A percentile compares a stretch with the other conserved stretches of the same genome.
These are phyloP conservation scores for Leptopilina boulardi DNA, from an alignment of 1,140 invertebrate genomes.

Conservation along the genomic window DNA sequence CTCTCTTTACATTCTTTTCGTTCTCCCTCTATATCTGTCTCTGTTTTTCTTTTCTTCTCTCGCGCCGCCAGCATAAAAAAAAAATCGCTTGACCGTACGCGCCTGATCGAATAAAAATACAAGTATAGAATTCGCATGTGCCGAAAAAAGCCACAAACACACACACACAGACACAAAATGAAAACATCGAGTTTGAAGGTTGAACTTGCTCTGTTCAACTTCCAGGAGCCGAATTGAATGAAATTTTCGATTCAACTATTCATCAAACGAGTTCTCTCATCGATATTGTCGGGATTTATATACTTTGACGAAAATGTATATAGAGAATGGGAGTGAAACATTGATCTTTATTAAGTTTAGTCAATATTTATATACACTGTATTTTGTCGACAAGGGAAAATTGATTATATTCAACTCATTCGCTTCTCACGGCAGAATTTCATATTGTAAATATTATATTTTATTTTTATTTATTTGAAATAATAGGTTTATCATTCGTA, in stretches of 20 bases:
- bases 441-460: no score
- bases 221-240: slow-evolving; percentile 8
- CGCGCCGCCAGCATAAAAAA: not conserved
- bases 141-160: slow-evolving; percentile 26
- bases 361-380: slow-evolving; percentile 5
- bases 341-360: slow-evolving; percentile 2
- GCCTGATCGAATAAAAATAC: slow-evolving; percentile 36
- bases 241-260: slow-evolving; percentile 23
- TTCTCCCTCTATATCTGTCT: slow-evolving; percentile 11
- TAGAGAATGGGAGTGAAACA: not conserved
- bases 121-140: slow-evolving; percentile 40
- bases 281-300: slow-evolving; percentile 1
- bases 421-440: not conserved
- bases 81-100: slow-evolving; percentile 6
- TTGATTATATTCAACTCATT: not conserved
- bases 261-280: slow-evolving; percentile 16
- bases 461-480: no score
- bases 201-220: not conserved
- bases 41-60: slow-evolving; percentile 29
- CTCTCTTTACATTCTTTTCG: not conserved
- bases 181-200: slow-evolving; percentile 22
- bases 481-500: no score
- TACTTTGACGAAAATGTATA: not conserved
- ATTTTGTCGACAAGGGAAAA: not conserved
- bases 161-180: no score